phyloP scores from a whole-genome alignment of 2,888 invertebrate genomes.

The Drosophila pseudotalamancana region DNA sequence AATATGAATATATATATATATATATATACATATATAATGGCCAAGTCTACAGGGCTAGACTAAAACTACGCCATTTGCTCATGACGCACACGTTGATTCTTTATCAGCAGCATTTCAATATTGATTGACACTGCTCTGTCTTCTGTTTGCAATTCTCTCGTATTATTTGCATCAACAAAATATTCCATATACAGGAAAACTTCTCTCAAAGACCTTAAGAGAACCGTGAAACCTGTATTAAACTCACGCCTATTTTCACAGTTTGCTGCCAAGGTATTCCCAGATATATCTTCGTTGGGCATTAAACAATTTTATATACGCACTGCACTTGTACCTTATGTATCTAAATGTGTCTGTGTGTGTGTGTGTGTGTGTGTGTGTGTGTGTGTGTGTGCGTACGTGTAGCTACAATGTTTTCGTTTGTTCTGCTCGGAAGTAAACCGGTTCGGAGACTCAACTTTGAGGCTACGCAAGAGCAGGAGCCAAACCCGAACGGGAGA shows the following conservation, averaged over 20 bases:
- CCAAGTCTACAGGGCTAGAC: conserved; percentile 13
- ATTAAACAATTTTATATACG: conserved; percentile 3
- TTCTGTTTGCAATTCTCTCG: conserved; percentile 31
- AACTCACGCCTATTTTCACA: not conserved
- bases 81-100: conserved; percentile 6
- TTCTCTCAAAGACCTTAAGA: not conserved
- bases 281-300: not conserved
- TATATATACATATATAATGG: not conserved
- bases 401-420: conserved; percentile 11
- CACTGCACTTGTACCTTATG: conserved; percentile 5
- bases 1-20: not conserved
- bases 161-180: conserved; percentile 36
- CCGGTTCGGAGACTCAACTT: conserved; percentile 45
- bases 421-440: conserved; percentile 41
- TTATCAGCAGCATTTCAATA: conserved; percentile 46
- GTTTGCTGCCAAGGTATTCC: not conserved
- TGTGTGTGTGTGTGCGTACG: conserved; percentile 2
- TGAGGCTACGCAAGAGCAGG: conserved; percentile 18
- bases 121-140: conserved; percentile 47
- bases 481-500: conserved; percentile 6
- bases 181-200: conserved; percentile 15
- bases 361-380: not conserved
- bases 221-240: not conserved
- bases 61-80: conserved; percentile 40
- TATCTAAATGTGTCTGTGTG: not conserved